Evolutionary conservation across 2,888 invertebrate species (phyloP), one percentile per base, ranked within the genome.

Genomic region (Eurytoma californica): DNA sequence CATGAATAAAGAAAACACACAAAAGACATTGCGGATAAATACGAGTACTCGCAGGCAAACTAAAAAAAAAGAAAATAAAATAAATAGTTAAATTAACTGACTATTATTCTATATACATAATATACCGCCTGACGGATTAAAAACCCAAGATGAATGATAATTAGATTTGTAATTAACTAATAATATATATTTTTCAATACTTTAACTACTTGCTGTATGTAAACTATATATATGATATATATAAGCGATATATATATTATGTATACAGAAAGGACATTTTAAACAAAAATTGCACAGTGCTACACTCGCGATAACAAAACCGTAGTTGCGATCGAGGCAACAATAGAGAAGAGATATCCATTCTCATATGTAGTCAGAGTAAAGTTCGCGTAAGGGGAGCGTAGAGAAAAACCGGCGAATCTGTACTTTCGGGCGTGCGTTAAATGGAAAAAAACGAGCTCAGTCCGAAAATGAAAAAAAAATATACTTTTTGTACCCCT

Each of bases 151-250:
- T 79, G 81, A 39, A 85, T 84, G 83, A 86, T 87, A 87, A 89
- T 89, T 90, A 89, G 88, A 89, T 89, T 89, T 90, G 88, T 89
- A 89, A 88, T 88, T 88, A 87, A 88, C 87, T 82, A 80, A 83
- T 82, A 82, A 63, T 81, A 88, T 89, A 90, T 89, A 89, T 90
- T 90, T 90, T 90, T 90, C 89, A 89, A 90, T 89, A 90, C 89
- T 87, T 89, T 87, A 88, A 89, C 88, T 89, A 89, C 88, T 89
- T 85, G 87, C 88, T 89, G 88, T 89, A 88, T 87, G 87, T 89
- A 86, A 88, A 88, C 86, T 86, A 87, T 85, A 66, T 74, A 81
- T 81, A 81, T 77, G 80, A 82, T 66, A 83, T 82, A 82, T 82
- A 85, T 83, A 83, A 82, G 81, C 80, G 68, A 24, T 84, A 83